Percentiles rank a stretch among this genome's conserved stretches.
Evolutionary conservation across 2,888 invertebrate species (phyloP).

Genomic region (Drosophila nigricruria): DNA sequence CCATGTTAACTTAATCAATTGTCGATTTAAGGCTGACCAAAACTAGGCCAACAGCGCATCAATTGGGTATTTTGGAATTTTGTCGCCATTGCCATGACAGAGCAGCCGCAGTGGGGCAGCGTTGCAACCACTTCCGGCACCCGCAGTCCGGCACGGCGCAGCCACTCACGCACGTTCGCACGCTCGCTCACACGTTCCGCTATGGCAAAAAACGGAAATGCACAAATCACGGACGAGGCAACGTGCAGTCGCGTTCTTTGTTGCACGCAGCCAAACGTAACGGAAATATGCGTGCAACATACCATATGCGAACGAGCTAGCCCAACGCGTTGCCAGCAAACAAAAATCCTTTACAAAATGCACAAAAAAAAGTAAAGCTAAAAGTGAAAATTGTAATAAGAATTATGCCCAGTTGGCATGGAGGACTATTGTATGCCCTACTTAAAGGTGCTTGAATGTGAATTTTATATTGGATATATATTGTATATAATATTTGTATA

Average conservation of each 20-base stretch:
- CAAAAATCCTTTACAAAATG: constrained; percentile 24
- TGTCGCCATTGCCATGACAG: constrained; percentile 13
- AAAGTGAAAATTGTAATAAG: background rate
- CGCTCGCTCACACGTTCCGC: constrained; percentile 36
- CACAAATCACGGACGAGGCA: constrained; percentile 67
- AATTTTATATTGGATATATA: no score
- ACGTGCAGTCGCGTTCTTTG: constrained; percentile 31
- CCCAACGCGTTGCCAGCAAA: constrained; percentile 41
- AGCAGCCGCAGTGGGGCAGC: background rate
- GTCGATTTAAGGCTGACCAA: constrained; percentile 46
- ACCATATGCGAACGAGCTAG: constrained; percentile 43
- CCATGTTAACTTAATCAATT: constrained; percentile 63
- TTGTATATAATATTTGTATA: no score
- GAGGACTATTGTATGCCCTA: constrained; percentile 8
- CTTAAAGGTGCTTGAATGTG: no score
- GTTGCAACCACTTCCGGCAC: constrained; percentile 4
- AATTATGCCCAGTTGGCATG: background rate
- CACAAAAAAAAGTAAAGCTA: background rate
- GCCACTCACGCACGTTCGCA: constrained; percentile 33
- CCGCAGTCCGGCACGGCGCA: constrained; percentile 18
- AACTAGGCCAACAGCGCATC: constrained; percentile 28
- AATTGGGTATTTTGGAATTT: constrained; percentile 3
- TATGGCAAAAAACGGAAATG: constrained; percentile 63
- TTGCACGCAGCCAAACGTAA: constrained; percentile 56
- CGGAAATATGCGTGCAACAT: constrained; percentile 71